Conservation (phyloP, 2,888 invertebrate species). For the Heteromurus nitidus region DNA sequence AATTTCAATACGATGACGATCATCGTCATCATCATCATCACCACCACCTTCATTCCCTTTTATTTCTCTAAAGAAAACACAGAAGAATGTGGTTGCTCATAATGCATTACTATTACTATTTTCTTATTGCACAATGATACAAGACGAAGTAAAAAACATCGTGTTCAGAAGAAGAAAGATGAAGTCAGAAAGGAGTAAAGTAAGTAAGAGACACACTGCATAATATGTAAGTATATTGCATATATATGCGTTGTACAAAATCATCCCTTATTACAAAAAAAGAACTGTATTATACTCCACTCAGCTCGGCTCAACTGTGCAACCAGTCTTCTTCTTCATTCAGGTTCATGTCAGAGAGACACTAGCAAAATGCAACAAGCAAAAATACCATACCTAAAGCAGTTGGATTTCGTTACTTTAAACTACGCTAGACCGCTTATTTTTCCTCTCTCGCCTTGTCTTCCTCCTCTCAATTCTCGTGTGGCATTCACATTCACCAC, state of each 20-base stretch:
- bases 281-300: no score
- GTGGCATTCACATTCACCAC: conserved; percentile 26
- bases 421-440: conserved; percentile 30
- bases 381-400: no score
- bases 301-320: no score
- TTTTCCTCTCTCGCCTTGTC: not conserved
- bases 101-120: no score
- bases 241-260: conserved; percentile 1
- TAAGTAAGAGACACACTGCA: not conserved
- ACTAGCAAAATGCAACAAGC: no score
- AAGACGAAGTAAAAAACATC: not conserved
- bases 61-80: no score
- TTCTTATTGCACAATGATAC: conserved; percentile 1
- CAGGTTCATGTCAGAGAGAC: no score
- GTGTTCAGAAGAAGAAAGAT: not conserved
- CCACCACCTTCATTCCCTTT: no score
- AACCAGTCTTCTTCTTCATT: conserved; percentile 6
- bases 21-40: no score
- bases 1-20: no score
- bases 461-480: conserved; percentile 23
- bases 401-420: no score
- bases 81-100: no score
- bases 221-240: not conserved
- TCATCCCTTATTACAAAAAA: conserved; percentile 1
- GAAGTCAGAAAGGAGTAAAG: not conserved